phyloP scores from a whole-genome alignment of 2,113 vertebrate species.

The Illadopsis cleaveri region DNA sequence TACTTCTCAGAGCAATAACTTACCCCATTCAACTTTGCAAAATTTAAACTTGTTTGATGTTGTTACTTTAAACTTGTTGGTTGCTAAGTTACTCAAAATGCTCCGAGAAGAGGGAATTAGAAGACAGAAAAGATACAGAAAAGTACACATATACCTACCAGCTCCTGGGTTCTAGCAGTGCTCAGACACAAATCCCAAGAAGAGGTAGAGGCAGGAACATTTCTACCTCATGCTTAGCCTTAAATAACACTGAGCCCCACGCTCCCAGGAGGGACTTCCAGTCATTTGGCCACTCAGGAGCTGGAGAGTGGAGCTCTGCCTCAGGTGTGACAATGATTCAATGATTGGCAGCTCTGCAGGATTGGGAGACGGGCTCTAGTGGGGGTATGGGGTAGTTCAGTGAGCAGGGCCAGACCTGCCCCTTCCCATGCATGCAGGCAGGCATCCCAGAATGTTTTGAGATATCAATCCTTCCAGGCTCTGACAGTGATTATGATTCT shows the following conservation, averaged over 20 bases:
- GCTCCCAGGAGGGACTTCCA: not conserved
- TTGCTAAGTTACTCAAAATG: not conserved
- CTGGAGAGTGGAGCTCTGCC: too few species aligned
- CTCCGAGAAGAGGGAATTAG: not conserved
- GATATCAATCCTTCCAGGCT: not conserved
- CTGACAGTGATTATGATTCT: not conserved
- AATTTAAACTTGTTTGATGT: not conserved
- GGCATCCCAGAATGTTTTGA: not conserved
- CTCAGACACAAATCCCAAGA: not conserved
- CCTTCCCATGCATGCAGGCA: not conserved
- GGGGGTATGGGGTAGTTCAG: not conserved
- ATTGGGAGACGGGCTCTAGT: too few species aligned
- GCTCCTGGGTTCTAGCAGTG: not conserved
- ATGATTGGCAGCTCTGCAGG: not conserved
- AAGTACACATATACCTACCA: not conserved
- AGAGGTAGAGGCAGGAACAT: accelerated
- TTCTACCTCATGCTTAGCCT: not conserved
- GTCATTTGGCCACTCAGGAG: too few species aligned
- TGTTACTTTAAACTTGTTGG: accelerated
- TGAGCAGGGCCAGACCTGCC: not conserved
- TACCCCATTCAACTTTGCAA: not conserved
- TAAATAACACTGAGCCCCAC: not conserved
- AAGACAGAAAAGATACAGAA: not conserved
- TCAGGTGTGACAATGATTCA: not conserved
- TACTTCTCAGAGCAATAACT: not conserved